Percentiles rank a stretch among this genome's conserved stretches.
Conservation (phyloP, 2,797 vertebrate species). For the Coregonus sp. region DNA sequence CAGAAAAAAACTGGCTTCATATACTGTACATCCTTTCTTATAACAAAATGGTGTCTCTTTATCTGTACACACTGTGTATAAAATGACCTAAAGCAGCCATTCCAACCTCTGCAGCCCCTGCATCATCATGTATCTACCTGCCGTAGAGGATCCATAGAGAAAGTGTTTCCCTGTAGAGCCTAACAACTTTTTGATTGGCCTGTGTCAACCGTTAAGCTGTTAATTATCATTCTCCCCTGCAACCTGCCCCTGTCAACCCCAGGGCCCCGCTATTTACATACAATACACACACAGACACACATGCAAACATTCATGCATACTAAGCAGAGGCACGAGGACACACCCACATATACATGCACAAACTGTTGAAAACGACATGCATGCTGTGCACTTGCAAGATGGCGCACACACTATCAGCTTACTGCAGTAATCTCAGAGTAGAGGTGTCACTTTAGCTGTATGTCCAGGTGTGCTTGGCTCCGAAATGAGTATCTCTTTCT, state of each 20-base stretch:
- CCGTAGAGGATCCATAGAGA: constrained; percentile 34
- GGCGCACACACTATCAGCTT: constrained; percentile 15
- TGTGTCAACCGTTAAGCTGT: constrained; percentile 42
- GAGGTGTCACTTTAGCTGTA: constrained; percentile 16
- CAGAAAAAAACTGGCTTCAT: too few relatives aligned
- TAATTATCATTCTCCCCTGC: constrained; percentile 46
- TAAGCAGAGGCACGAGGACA: too few relatives aligned
- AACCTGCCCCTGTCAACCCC: constrained; percentile 20
- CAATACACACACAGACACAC: background rate
- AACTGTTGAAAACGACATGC: background rate
- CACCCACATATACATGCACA: constrained; percentile 20
- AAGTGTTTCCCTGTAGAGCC: constrained; percentile 27
- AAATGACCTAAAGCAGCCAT: background rate
- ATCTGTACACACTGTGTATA: background rate
- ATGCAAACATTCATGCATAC: too few relatives aligned
- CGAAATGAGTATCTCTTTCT: constrained; percentile 55
- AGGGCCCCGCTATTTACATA: background rate
- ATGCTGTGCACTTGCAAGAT: background rate
- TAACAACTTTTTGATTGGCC: constrained; percentile 37
- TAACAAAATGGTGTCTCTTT: background rate
- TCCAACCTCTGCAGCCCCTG: background rate
- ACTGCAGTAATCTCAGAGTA: constrained; percentile 29
- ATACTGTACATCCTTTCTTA: background rate
- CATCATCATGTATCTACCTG: constrained; percentile 5
- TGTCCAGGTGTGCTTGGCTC: constrained; percentile 15